Conservation (phyloP, 2,113 vertebrate genomes). For the Oxyura jamaicensis region DNA sequence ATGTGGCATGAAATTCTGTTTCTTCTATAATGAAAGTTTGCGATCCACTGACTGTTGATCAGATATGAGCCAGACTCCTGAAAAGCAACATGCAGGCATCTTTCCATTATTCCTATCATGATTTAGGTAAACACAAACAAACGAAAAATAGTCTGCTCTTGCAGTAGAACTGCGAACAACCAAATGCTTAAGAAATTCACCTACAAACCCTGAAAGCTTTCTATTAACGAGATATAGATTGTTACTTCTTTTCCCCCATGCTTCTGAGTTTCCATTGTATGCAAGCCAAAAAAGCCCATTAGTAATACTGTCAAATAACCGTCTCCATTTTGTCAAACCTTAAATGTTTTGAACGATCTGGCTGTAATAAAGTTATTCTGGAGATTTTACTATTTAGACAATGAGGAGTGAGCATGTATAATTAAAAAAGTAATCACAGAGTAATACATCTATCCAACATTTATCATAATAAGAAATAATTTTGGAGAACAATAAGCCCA, state of each 20-base stretch:
- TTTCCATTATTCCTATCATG: background rate
- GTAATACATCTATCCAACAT: constrained; percentile 1
- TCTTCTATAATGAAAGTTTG: background rate
- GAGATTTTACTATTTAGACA: constrained; percentile 2
- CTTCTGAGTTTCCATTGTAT: background rate
- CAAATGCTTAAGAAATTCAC: background rate
- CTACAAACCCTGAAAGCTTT: background rate
- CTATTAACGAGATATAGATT: background rate
- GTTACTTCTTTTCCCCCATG: background rate
- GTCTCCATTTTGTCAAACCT: background rate
- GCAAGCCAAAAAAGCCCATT: background rate
- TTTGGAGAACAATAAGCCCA: constrained; percentile 8
- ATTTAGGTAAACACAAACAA: background rate
- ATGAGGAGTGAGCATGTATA: background rate
- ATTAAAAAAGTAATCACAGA: constrained; percentile 4
- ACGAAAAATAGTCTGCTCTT: background rate
- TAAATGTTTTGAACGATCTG: background rate
- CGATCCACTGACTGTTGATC: background rate
- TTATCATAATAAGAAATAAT: constrained; percentile 8
- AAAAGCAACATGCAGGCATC: background rate
- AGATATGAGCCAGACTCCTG: background rate
- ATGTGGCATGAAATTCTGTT: background rate
- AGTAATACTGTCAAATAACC: background rate
- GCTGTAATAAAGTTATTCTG: background rate
- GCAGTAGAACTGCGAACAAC: background rate